Evolutionary conservation across 2,113 vertebrate species (phyloP), one percentile per base, ranked within the genome.

Genomic region (Megaleporinus macrocephalus): DNA sequence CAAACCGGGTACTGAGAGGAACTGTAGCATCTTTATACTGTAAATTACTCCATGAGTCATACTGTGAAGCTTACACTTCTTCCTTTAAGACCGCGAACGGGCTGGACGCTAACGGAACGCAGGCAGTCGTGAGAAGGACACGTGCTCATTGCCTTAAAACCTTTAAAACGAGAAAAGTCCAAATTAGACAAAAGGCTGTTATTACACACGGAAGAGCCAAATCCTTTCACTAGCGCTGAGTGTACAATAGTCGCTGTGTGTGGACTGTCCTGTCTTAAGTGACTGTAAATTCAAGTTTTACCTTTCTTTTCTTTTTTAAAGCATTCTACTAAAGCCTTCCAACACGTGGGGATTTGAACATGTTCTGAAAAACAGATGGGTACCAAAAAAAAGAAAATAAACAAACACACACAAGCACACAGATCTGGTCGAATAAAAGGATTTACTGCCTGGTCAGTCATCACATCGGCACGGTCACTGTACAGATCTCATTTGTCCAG

Each of bases 11-110:
- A 75, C 55, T n/a, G 36, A 80, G 41, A n/a, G 79, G 24, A 77
- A 76, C 53, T 76, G 86, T 87, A 87, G 86, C 83, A 87, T 80
- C 76, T 80, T 76, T 82, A 77, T 80, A 82, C 83, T 87, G 83
- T 87, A 70, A 79, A 80, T 51, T 24, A 79, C 41, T 70, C 49
- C 71, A 82, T 47, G 41, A 26, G 12, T 82, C 76, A 59, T 79
- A 65, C 85, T 65, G 65, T 82, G 61, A 84, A 71, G 24, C 71
- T 51, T 62, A 49, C 44, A 22, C 66, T 74, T 79, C 85, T 79
- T 86, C 79, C 70, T 85, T 69, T 44, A 73, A 69, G 73, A 27
- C n/a, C 6, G 24, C 24, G 20, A n/a, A 59, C 33, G 20, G 49
- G 49, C 13, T 61, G 30, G 47, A 59, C 13, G 55, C 9, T n/a